Conservation (phyloP, 1,140 invertebrate species). For the Monochamus saltuarius region DNA sequence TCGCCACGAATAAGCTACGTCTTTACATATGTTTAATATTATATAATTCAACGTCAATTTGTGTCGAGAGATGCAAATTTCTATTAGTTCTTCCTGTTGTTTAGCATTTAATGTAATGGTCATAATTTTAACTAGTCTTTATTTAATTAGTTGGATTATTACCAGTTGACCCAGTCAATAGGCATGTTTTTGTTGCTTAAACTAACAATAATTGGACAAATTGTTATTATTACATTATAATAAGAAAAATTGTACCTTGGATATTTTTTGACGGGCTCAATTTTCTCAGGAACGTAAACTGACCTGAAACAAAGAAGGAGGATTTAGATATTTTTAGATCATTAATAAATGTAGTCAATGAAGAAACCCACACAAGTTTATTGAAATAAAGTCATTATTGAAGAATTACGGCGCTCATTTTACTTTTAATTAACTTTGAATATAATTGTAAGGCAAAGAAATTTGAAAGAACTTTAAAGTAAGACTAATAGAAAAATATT, state of each 20-base stretch:
- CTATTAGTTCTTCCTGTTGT: constrained; percentile 37
- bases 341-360: no score
- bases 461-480: no score
- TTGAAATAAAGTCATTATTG: no score
- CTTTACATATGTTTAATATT: constrained; percentile 3
- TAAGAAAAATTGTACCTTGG: constrained; percentile 14
- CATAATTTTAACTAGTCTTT: constrained; percentile 26
- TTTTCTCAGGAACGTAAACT: constrained; percentile 20
- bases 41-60: constrained; percentile 22
- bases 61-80: constrained; percentile 34
- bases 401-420: no score
- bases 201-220: constrained; percentile 8
- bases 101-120: constrained; percentile 33
- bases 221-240: constrained; percentile 1
- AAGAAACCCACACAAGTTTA: no score
- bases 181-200: constrained; percentile 16
- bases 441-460: no score
- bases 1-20: no score
- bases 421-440: no score
- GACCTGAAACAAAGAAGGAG: constrained; percentile 18
- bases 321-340: no score
- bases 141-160: constrained; percentile 30
- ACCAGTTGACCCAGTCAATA: constrained; percentile 34
- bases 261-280: constrained; percentile 14
- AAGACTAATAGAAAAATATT: no score